Conservation (phyloP, 2,797 vertebrate species). For the Erethizon dorsatum region DNA sequence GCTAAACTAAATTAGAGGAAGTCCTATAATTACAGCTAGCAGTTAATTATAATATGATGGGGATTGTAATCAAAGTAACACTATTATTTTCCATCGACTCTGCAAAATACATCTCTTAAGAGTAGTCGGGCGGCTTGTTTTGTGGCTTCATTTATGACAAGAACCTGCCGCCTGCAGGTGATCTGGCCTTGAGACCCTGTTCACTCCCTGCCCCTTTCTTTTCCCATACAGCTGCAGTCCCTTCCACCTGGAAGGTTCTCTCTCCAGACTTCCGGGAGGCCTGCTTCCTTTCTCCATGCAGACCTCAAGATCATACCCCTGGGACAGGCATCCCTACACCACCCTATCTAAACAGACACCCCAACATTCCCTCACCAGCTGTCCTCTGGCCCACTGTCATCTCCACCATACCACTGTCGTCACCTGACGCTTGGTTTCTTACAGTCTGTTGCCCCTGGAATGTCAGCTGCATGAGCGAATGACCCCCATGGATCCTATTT, state of each 20-base stretch:
- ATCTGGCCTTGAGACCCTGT: accelerated
- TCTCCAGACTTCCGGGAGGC: neutral
- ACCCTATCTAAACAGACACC: neutral
- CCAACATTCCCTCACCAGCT: accelerated
- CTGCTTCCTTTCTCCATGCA: neutral
- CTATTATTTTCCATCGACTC: constrained; percentile 71
- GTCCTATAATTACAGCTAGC: constrained; percentile 80
- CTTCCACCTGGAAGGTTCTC: neutral
- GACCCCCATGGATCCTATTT: too few relatives aligned
- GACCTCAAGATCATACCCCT: neutral
- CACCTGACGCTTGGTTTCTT: neutral
- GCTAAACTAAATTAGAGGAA: constrained; percentile 80
- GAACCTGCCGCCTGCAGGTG: neutral
- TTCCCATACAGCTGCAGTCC: neutral
- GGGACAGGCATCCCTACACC: neutral
- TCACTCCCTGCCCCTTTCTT: neutral
- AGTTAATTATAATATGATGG: constrained; percentile 82
- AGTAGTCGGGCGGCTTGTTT: neutral
- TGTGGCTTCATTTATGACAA: neutral
- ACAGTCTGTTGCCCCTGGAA: neutral
- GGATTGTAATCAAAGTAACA: constrained; percentile 79
- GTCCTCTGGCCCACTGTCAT: neutral
- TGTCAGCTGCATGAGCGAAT: neutral
- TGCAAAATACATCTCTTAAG: neutral
- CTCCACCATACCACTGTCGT: accelerated